Base-by-base conservation (phyloP, 2,113 vertebrate species). In the Phalacrocorax aristotelis region DNA sequence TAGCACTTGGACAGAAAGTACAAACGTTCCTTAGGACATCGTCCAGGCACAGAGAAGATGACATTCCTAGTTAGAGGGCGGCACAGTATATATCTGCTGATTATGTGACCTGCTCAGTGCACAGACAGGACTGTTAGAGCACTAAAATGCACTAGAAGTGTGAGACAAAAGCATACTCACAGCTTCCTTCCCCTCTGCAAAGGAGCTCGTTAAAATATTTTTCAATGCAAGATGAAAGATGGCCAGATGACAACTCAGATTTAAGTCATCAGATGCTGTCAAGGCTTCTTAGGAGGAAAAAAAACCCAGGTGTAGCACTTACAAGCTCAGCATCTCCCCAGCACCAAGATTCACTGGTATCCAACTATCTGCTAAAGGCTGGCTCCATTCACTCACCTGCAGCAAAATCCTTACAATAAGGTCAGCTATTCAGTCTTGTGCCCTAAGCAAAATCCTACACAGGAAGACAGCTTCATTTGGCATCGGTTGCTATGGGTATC, bases 1-100 rank as follows among this genome's bases (percentile, higher is more conserved):
- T 34, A 15, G 0, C 71, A 55, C 54, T 29, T 20, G 32, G 22
- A 15, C n/a, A 49, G n/a, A 81, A 66, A 60, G 58, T 2, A 57
- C 66, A 40, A 3, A 14, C 52, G 49, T 54, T 54, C 66, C 66
- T 38, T 6, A 4, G 2, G 46, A 11, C n/a, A 15, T 11, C 26
- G 49, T n/a, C 49, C 55, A 54, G 58, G 70, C 70, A 84, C 51
- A 54, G 48, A 9, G 8, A 70, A 42, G 36, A 11, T 25, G 80
- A 34, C 25, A 49, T 21, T 61, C 46, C 38, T 38, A 55, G 32
- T 32, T 10, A 51, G 62, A 79, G 40, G 75, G 91, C 2, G 11
- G 80, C 62, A 69, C 58, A n/a, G 8, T 14, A 3, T 3, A 0
- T 15, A 10, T 21, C 65, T 87, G 79, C 26, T 0, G 0, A 44